Evolutionary conservation across 2,888 invertebrate species (phyloP).

Genomic region (Pollenia labialis): DNA sequence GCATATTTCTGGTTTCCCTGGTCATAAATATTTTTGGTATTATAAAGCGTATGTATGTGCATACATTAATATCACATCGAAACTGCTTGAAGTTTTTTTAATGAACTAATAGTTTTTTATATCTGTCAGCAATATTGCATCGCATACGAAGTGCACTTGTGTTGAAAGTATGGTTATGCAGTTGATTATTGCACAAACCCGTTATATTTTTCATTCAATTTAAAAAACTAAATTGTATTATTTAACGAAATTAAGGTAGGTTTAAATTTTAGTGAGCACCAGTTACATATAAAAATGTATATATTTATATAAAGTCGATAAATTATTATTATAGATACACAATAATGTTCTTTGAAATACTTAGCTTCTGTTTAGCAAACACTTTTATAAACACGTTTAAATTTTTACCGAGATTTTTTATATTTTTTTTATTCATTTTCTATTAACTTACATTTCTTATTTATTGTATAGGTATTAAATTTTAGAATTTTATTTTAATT

Average conservation of each 20-base stretch:
- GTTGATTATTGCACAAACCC: conserved; percentile 62
- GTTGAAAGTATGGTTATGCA: conserved; percentile 64
- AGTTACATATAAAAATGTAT: background rate
- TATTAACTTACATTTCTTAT: conserved; percentile 10
- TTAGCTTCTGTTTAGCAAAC: conserved; percentile 19
- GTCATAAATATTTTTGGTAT: too few species aligned
- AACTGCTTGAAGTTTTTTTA: background rate
- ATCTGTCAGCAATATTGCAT: conserved; percentile 36
- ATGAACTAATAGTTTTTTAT: conserved; percentile 28
- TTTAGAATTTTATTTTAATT: conserved; percentile 43
- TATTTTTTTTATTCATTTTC: background rate
- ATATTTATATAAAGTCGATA: background rate
- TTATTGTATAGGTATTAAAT: background rate
- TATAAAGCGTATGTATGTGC: background rate
- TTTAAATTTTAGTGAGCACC: background rate
- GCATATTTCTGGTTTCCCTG: too few species aligned
- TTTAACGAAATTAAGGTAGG: background rate
- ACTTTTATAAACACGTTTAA: background rate
- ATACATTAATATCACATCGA: background rate
- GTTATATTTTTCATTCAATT: conserved; percentile 54
- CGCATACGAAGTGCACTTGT: conserved; percentile 47
- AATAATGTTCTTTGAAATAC: conserved; percentile 3
- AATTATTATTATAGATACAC: conserved; percentile 22
- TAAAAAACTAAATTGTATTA: conserved; percentile 27
- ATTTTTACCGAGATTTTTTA: background rate